A percentile compares a stretch with the other conserved stretches of the same genome.
These are phyloP conservation scores for Olivierus martensii DNA, from an alignment of 1,140 invertebrate genomes.

Conservation along the genomic window DNA sequence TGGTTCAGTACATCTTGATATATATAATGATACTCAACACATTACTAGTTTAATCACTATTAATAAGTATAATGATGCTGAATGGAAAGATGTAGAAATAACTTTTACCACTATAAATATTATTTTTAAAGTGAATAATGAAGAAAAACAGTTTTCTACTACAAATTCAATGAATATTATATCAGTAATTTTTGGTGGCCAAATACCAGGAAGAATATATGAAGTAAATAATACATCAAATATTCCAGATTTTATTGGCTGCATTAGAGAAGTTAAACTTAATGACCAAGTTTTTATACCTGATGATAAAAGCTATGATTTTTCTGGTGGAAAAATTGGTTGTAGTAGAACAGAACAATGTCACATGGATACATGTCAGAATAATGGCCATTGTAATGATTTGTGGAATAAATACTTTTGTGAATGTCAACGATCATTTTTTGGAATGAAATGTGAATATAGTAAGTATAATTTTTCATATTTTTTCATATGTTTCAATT, in stretches of 20 bases:
- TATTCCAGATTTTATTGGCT: constrained; percentile 62
- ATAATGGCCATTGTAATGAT: constrained; percentile 72
- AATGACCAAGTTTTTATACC: constrained; percentile 58
- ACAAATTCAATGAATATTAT: not conserved
- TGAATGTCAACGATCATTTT: constrained; percentile 66
- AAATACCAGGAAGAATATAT: not conserved
- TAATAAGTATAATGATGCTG: constrained; percentile 47
- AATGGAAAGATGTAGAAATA: constrained; percentile 59
- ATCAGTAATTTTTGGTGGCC: constrained; percentile 7
- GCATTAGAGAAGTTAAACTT: constrained; percentile 76
- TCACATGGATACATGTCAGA: constrained; percentile 68
- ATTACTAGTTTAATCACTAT: constrained; percentile 12
- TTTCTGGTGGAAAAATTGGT: constrained; percentile 40
- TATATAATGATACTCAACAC: constrained; percentile 23
- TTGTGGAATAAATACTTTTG: constrained; percentile 77
- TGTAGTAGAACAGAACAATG: constrained; percentile 70
- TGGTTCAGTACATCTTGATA: constrained; percentile 60
- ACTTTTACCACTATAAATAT: constrained; percentile 57
- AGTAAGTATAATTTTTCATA: constrained; percentile 39
- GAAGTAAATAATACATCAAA: not conserved
- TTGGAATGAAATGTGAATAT: constrained; percentile 73
- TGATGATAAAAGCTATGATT: constrained; percentile 31
- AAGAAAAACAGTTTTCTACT: not conserved
- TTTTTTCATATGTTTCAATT: too few relatives aligned
- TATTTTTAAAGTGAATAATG: not conserved